phyloP scores from a whole-genome alignment of 1,140 invertebrate species.

The Drosophila kurseongensis region DNA sequence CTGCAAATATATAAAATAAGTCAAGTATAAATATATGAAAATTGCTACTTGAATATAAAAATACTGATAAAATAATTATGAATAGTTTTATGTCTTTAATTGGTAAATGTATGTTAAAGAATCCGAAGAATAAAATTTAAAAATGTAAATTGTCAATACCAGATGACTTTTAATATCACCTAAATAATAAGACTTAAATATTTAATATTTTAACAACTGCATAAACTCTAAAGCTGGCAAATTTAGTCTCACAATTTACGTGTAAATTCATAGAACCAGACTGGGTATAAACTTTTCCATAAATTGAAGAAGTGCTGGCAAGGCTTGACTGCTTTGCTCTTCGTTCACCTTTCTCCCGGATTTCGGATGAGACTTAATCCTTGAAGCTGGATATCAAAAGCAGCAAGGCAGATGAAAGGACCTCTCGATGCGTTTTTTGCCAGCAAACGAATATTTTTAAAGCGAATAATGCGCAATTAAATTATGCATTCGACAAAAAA shows the following conservation, averaged over 20 bases:
- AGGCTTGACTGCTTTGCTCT: not conserved
- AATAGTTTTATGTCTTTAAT: too few relatives aligned
- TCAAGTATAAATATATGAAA: too few relatives aligned
- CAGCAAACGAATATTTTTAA: constrained; percentile 32
- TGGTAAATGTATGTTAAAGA: too few relatives aligned
- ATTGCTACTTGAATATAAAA: too few relatives aligned
- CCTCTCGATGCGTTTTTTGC: constrained; percentile 12
- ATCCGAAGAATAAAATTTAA: too few relatives aligned
- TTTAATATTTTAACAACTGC: not conserved
- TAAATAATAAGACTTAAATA: too few relatives aligned
- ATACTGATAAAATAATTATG: too few relatives aligned
- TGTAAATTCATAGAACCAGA: constrained; percentile 9
- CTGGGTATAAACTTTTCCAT: constrained; percentile 14
- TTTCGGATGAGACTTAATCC: constrained; percentile 24
- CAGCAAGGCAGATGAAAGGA: constrained; percentile 10
- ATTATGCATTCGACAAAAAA: constrained; percentile 27
- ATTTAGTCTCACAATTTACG: not conserved
- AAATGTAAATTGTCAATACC: too few relatives aligned
- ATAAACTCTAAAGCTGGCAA: not conserved
- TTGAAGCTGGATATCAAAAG: constrained; percentile 10
- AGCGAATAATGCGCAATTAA: constrained; percentile 59
- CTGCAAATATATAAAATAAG: too few relatives aligned
- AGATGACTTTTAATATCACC: too few relatives aligned
- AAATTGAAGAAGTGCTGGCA: constrained; percentile 2
- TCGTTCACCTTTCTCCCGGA: constrained; percentile 2